Conservation (phyloP, 2,888 invertebrate species). For the Agriopis marginaria region DNA sequence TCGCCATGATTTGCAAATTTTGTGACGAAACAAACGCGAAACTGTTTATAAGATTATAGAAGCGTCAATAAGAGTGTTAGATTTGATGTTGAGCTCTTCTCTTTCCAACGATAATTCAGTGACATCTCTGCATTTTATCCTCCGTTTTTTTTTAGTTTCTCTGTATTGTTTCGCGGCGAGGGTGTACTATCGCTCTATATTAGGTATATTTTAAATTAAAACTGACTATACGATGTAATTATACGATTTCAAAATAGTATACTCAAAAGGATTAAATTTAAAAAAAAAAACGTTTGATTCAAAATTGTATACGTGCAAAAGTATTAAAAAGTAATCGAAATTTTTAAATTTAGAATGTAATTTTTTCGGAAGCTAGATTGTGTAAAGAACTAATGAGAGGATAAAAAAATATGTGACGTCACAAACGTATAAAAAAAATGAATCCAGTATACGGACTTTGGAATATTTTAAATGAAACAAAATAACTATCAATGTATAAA, state of each 20-base stretch:
- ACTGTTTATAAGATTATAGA: no score
- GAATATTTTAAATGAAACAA: conserved; percentile 13
- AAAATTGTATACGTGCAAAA: conserved; percentile 77
- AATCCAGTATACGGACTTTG: conserved; percentile 29
- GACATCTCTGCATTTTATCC: background rate
- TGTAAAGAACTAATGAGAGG: conserved; percentile 3
- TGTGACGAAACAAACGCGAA: background rate
- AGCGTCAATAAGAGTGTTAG: no score
- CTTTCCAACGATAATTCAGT: no score
- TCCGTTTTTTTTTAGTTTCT: background rate
- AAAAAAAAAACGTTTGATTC: conserved; percentile 64
- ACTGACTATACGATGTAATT: conserved; percentile 69
- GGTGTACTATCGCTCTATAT: background rate
- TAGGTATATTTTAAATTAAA: conserved; percentile 35
- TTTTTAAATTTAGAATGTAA: conserved; percentile 49
- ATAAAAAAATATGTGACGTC: conserved; percentile 25
- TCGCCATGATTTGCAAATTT: background rate
- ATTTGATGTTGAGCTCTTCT: no score
- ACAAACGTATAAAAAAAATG: conserved; percentile 1
- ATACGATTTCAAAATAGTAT: conserved; percentile 73
- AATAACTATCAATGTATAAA: background rate
- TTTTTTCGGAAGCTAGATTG: conserved; percentile 32
- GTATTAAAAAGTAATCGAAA: conserved; percentile 51
- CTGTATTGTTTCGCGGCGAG: background rate
- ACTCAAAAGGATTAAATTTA: conserved; percentile 46